Base-by-base conservation (phyloP, 2,888 invertebrate genomes). In the Eupithecia inturbata region DNA sequence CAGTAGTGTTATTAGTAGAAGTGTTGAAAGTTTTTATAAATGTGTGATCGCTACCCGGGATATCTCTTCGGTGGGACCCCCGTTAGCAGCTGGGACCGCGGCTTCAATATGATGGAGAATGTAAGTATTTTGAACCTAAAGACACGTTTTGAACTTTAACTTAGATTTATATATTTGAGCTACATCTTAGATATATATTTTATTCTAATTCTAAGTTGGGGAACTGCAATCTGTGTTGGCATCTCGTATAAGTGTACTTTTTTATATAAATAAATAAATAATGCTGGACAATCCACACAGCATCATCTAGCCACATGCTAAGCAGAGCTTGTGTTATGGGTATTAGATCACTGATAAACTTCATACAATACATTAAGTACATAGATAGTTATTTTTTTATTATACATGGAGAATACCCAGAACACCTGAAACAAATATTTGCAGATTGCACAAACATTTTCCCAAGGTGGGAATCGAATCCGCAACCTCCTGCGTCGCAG, bases 11-110 rank as follows among this genome's bases (percentile, higher is more conserved):
- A 63, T 74, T 28, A 16, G 53, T 72, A 68, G 71, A 73, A 72
- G 77, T 76, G 71, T 72, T 75, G 71, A 68, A 81, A 72, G 75
- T 74, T 77, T 74, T 81, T 72, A 82, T 83, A 83, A 81, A 94
- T 94, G 94, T 88, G 93, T 87, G 93, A 94, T 77, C 87, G 94
- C 75, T 94, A 93, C 76, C 93, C 93, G 1, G 93, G 93, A 31
- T 94, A 91, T 82, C 82, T 92, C 84, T 93, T 90, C 73, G 92
- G 94, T 60, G 94, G 94, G 68, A 93, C 93, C 81, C 94, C 94
- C 78, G 93, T 93, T 87, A 93, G 93, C 82, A 93, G 94, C 85
- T 94, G 94, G 94, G 94, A 94, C 85, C 88, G 93, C 86, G 85
- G 93, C 79, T 93, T 89, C 83, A 91, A 91, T 83, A 87, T 91